These are phyloP conservation scores for Idaea aversata DNA, from an alignment of 2,888 invertebrate species.

Conservation along the genomic window DNA sequence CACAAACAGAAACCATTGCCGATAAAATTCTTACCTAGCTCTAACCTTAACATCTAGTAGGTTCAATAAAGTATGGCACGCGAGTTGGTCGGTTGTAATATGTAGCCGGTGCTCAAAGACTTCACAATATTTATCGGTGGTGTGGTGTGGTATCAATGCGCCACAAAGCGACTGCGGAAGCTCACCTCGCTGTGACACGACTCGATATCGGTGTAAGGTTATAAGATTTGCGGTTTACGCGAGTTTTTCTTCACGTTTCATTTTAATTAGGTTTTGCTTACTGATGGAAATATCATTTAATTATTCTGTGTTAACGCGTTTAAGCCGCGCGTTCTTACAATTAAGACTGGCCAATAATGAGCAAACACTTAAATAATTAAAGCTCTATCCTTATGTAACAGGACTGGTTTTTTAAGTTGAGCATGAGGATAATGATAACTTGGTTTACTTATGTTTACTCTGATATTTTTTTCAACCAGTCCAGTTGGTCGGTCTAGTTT, in stretches of 20 bases:
- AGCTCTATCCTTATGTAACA: no score
- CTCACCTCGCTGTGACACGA: slow-evolving; percentile 61
- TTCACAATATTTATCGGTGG: slow-evolving; percentile 79
- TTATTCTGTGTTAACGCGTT: no score
- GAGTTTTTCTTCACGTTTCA: slow-evolving; percentile 7
- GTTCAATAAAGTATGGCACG: slow-evolving; percentile 5
- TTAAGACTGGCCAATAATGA: no score
- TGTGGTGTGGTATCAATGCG: slow-evolving; percentile 72
- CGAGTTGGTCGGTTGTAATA: slow-evolving; percentile 15
- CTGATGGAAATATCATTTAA: no score
- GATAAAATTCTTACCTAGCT: slow-evolving; percentile 11
- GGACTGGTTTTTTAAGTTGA: no score
- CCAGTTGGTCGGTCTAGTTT: no score
- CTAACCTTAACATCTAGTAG: slow-evolving; percentile 19
- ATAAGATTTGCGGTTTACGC: background rate
- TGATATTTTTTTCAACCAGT: no score
- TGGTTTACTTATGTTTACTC: no score
- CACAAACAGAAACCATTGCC: background rate
- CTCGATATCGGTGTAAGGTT: slow-evolving; percentile 14
- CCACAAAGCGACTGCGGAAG: slow-evolving; percentile 75
- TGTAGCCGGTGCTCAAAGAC: slow-evolving; percentile 56
- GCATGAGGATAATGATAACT: no score
- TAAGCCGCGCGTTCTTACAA: no score
- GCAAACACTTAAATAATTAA: no score
- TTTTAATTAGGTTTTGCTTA: no score